Percentiles rank a stretch among this genome's conserved stretches.
Conservation (phyloP, 2,113 vertebrate genomes). For the Grammomys dolichurus region DNA sequence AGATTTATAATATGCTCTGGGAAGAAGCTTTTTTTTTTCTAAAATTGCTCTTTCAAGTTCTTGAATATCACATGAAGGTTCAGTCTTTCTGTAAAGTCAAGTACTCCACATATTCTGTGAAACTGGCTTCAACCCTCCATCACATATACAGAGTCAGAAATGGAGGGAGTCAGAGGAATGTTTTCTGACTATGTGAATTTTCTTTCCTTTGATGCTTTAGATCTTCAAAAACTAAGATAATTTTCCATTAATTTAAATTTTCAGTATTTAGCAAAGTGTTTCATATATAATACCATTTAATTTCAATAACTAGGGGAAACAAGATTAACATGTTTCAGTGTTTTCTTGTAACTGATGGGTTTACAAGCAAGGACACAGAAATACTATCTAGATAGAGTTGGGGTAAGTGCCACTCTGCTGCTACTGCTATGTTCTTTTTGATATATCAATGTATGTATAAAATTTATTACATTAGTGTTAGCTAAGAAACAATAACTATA, state of each 20-base stretch:
- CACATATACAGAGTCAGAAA: background rate
- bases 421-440: background rate
- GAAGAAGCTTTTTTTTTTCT: background rate
- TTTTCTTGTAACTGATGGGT: background rate
- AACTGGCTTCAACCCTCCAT: background rate
- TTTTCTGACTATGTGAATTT: constrained; percentile 11
- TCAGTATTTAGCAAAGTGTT: background rate
- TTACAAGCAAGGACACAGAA: background rate
- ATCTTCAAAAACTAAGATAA: background rate
- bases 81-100: constrained; percentile 53
- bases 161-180: background rate
- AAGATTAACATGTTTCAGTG: background rate
- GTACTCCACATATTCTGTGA: background rate
- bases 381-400: background rate
- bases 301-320: background rate
- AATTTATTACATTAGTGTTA: background rate
- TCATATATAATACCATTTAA: background rate
- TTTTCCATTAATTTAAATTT: background rate
- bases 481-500: background rate
- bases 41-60: constrained; percentile 73
- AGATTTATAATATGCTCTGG: constrained; percentile 72
- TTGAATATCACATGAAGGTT: constrained; percentile 68
- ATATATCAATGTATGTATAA: background rate
- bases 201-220: background rate
- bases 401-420: background rate